A percentile compares a stretch with the other conserved stretches of the same genome.
phyloP scores from a whole-genome alignment of 2,888 invertebrate species.

The Diplolepis rosae region DNA sequence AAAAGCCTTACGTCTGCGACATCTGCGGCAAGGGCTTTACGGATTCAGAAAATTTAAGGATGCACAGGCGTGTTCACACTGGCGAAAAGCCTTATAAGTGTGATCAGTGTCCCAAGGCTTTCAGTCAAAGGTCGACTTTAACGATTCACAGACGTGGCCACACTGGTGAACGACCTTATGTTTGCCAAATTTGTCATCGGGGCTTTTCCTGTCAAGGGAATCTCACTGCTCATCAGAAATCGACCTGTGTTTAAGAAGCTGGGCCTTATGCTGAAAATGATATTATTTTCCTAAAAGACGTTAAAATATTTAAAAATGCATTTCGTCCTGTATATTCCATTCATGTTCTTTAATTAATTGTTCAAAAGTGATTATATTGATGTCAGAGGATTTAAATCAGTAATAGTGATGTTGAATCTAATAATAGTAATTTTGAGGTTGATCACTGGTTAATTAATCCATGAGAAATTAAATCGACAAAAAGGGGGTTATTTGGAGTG shows the following conservation, averaged over 20 bases:
- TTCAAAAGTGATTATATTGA: neutral
- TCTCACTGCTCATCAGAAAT: slow-evolving; percentile 72
- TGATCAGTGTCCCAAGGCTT: slow-evolving; percentile 74
- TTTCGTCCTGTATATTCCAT: neutral
- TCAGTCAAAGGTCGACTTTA: slow-evolving; percentile 75
- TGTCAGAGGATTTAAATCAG: neutral
- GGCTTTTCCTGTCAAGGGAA: slow-evolving; percentile 74
- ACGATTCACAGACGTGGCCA: slow-evolving; percentile 75
- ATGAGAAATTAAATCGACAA: slow-evolving; percentile 28
- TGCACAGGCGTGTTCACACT: slow-evolving; percentile 74
- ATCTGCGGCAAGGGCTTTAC: slow-evolving; percentile 75
- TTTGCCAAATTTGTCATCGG: slow-evolving; percentile 72
- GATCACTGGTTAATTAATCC: slow-evolving; percentile 32
- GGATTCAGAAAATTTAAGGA: slow-evolving; percentile 72
- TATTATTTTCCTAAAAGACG: neutral
- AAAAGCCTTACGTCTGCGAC: slow-evolving; percentile 75
- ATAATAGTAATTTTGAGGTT: slow-evolving; percentile 23
- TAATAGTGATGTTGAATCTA: slow-evolving; percentile 4
- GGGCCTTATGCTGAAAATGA: neutral
- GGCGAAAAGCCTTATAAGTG: slow-evolving; percentile 75
- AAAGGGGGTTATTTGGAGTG: slow-evolving; percentile 35
- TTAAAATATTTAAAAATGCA: neutral
- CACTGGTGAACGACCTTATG: slow-evolving; percentile 74
- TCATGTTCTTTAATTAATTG: neutral
- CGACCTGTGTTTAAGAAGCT: slow-evolving; percentile 65